These are phyloP conservation scores for Lipotes vexillifer DNA, from an alignment of 2,113 vertebrate genomes.

Conservation along the genomic window DNA sequence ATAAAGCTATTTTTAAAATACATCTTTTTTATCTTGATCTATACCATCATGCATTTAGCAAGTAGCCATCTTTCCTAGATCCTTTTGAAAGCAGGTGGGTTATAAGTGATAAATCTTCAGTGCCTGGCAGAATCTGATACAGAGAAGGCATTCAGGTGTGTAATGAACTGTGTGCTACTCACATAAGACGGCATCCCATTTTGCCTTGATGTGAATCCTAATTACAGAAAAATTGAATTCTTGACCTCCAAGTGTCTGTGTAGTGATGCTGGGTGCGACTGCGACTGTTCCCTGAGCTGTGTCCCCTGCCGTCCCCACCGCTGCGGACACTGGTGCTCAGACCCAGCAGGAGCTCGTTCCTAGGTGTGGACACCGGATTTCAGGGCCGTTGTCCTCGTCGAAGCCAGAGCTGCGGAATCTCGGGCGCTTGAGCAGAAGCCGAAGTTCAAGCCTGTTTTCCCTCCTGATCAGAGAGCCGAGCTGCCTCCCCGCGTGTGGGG, in stretches of 20 bases:
- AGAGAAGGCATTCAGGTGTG: slow-evolving; percentile 16
- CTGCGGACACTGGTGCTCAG: fast-evolving
- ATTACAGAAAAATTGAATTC: slow-evolving; percentile 4
- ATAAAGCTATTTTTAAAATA: background rate
- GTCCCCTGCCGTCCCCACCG: fast-evolving
- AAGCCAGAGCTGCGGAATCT: fast-evolving
- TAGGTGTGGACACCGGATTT: background rate
- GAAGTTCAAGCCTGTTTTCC: background rate
- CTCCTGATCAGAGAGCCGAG: fast-evolving
- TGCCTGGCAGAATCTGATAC: background rate
- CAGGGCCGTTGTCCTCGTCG: fast-evolving
- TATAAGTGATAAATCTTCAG: background rate
- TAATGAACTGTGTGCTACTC: background rate
- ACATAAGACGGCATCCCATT: background rate
- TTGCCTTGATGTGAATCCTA: background rate
- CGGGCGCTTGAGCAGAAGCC: background rate
- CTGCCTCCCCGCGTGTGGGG: fast-evolving
- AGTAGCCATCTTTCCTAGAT: background rate
- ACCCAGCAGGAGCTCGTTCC: no score
- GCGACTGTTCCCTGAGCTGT: background rate
- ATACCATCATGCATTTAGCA: background rate
- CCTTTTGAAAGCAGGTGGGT: background rate
- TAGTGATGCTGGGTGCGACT: background rate
- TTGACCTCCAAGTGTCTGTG: background rate
- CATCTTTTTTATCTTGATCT: background rate